Evolutionary conservation across 2,888 invertebrate genomes (phyloP).

Genomic region (Machimus rusticus): DNA sequence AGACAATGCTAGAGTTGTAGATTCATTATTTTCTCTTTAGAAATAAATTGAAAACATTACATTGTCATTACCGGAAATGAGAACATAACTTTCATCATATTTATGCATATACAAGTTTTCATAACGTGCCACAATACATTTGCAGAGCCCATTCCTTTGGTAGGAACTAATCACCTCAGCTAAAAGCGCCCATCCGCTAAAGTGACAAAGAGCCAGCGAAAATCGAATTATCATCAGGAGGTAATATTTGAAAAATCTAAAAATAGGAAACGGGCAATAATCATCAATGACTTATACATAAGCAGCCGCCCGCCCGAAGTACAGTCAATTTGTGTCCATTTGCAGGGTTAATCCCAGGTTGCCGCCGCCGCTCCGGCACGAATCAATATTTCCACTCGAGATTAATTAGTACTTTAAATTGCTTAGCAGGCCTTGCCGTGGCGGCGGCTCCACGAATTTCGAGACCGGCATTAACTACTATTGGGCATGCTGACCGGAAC

Average conservation of each 20-base stretch:
- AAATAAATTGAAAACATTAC: no score
- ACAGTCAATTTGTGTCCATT: constrained; percentile 11
- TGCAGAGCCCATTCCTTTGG: not conserved
- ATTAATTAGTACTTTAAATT: constrained; percentile 28
- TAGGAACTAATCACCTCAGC: not conserved
- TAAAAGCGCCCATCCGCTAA: not conserved
- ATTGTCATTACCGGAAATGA: not conserved
- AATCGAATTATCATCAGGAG: not conserved
- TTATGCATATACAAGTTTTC: not conserved
- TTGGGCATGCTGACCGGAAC: constrained; percentile 3
- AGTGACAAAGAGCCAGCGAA: not conserved
- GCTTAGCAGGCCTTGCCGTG: not conserved
- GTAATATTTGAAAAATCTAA: not conserved
- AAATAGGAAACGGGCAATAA: not conserved
- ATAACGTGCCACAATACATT: not conserved
- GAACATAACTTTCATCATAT: not conserved
- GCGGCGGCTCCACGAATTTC: not conserved
- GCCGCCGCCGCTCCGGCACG: not conserved
- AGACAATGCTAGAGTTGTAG: no score
- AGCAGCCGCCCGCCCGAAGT: not conserved
- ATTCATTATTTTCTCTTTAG: no score
- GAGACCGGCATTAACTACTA: constrained; percentile 15
- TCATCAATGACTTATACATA: not conserved
- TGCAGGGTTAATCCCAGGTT: not conserved
- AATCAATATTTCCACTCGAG: constrained; percentile 29